phyloP scores from a whole-genome alignment of 2,888 invertebrate genomes.

The Oeneis ivallda region DNA sequence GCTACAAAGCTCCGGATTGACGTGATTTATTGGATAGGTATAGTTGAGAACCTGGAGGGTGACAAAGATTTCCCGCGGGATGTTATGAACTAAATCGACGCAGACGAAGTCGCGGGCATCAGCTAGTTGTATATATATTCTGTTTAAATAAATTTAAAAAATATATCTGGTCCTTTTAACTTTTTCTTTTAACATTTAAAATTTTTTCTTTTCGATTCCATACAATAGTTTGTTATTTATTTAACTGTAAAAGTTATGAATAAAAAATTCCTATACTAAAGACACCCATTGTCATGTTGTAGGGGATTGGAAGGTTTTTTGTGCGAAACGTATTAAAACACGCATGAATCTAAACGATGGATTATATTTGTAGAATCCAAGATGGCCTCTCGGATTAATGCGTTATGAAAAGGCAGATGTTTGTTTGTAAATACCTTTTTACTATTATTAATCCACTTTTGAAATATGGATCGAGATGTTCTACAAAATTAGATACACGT shows the following conservation, averaged over 20 bases:
- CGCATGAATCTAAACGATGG: constrained; percentile 45
- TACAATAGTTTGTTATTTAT: constrained; percentile 2
- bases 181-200: neutral
- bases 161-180: neutral
- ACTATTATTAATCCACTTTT: constrained; percentile 12
- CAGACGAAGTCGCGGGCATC: too few species aligned
- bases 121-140: too few species aligned
- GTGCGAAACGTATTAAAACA: constrained; percentile 36
- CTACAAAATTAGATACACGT: neutral
- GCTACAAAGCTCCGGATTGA: too few species aligned
- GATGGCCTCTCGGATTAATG: constrained; percentile 43
- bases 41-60: too few species aligned
- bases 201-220: neutral
- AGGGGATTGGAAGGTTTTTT: constrained; percentile 20
- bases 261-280: constrained; percentile 14
- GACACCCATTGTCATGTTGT: constrained; percentile 18
- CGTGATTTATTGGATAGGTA: too few species aligned
- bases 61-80: too few species aligned
- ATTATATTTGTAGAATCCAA: constrained; percentile 43
- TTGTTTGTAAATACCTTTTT: constrained; percentile 35
- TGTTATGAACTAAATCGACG: too few species aligned
- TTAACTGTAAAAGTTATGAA: constrained; percentile 23
- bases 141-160: neutral
- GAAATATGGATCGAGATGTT: constrained; percentile 5
- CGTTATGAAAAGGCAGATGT: constrained; percentile 46